Base-by-base conservation (phyloP, 2,797 vertebrate species). In the Anomalospiza imberbis region DNA sequence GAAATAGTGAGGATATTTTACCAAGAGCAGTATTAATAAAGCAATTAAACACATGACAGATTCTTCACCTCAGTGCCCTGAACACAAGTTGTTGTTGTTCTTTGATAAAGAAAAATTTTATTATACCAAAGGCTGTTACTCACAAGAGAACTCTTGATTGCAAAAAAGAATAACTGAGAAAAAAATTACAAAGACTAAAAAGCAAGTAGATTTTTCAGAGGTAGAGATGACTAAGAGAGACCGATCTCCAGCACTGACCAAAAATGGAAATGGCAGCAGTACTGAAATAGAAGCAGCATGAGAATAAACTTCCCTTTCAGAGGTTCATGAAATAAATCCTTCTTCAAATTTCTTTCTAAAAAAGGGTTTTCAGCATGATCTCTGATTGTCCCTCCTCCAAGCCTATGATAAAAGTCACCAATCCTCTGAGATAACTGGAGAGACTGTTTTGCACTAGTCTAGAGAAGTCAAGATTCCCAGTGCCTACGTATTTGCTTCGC, bases 221-320 rank as follows among this genome's bases (percentile, higher is more conserved):
- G 81, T 72, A 66, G 84, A 76, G 91, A 88, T 93, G 94, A 96
- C 73, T 88, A 92, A 95, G 81, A 92, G 58, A 95, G 79, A 44
- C 65, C 5, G 36, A 50, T 45, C 92, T 92, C 70, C 53, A 97
- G 70, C n/a, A 6, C 89, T 95, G 95, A 96, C 95, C 95, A 96
- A 96, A 96, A 94, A 93, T 93, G 95, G 95, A 96, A 96, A 96
- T 93, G 88, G 54, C 91, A 92, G 95, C 80, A 87, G 85, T 61
- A 84, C 93, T 76, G 82, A 96, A 97, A 95, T 90, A 94, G 94
- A 96, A 96, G 77, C 94, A 93, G 83, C 93, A 85, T 63, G 83
- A 95, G 83, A 95, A 96, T 93, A 89, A 95, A 90, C 74, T 91
- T 93, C 91, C 85, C 87, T 88, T 87, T 48, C 73, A 55, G 84